A percentile compares a stretch with the other conserved stretches of the same genome.
phyloP scores from a whole-genome alignment of 2,113 vertebrate genomes.

The Phalacrocorax pelagicus region DNA sequence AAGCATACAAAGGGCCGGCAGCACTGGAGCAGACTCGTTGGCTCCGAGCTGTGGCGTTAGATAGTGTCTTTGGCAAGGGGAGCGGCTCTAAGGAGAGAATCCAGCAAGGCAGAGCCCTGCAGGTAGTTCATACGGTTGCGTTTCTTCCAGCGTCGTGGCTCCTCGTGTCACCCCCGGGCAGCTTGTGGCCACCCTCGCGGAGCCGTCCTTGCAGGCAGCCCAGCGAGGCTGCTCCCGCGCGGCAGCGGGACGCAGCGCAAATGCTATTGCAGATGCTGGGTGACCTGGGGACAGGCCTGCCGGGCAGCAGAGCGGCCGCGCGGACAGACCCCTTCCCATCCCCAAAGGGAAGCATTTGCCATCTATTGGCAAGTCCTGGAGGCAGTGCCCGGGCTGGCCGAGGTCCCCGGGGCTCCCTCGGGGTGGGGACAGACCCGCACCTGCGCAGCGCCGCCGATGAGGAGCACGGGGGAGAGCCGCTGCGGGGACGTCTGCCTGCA shows the following conservation, averaged over 20 bases:
- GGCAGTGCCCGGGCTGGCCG: background rate
- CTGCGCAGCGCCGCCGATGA: rapidly evolving
- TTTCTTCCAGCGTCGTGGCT: rapidly evolving
- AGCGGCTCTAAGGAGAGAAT: background rate
- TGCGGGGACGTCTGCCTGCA: background rate
- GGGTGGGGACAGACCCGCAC: background rate
- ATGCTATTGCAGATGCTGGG: background rate
- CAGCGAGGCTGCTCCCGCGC: rapidly evolving
- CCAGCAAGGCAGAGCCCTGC: background rate
- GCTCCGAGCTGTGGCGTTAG: rapidly evolving
- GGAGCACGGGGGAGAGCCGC: background rate
- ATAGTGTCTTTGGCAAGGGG: rapidly evolving
- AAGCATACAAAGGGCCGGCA: rapidly evolving
- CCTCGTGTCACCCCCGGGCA: background rate
- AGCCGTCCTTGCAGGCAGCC: background rate
- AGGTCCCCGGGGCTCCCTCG: background rate
- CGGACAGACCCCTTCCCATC: background rate
- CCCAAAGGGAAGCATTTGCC: rapidly evolving
- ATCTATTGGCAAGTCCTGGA: background rate
- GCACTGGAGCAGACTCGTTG: background rate
- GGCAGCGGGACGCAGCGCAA: rapidly evolving
- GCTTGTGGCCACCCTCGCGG: rapidly evolving
- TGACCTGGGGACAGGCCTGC: background rate
- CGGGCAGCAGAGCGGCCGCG: rapidly evolving
- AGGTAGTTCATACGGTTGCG: rapidly evolving